Base-by-base conservation (phyloP, 2,888 invertebrate species). In the Nomada lathburiana region DNA sequence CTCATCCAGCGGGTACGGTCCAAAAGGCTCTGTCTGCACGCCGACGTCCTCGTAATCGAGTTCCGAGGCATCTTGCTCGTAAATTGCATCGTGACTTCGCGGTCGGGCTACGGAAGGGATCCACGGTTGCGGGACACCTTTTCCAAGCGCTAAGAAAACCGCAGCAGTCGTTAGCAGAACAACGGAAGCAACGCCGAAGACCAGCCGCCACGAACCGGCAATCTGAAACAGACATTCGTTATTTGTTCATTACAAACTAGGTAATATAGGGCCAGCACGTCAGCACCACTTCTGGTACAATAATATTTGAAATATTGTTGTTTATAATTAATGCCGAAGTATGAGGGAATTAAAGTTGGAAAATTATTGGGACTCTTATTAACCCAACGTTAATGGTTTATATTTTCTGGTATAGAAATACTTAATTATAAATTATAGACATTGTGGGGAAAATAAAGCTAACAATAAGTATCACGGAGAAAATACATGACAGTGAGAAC, bases 51-150 rank as follows among this genome's bases (percentile, higher is more conserved):
- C 94, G 86, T 93, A 93, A 83, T 94, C 94, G 26, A 94, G 91
- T 76, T 94, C 94, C 47, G 92, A 84, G 20, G 86, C 85, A 73
- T 94, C 94, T 74, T 94, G 93, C 76, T 94, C 94, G 78, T 94
- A 94, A 76, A 94, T 93, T 13, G 93, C 93, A 64, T 94, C 94
- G 82, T 93, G 92, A 88, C 93, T 93, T 11, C 93, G 90, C 4
- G 93, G 93, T 70, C 94, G 86, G 7, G 94, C 92, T 0, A 94
- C 94, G 2, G 94, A 94, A 0, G 93, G 93, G 52, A 94, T 95
- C 96, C 96, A 96, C 26, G 95, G 95, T 85, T 96, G 96, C 0
- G 95, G 94, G 5, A 95, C 95, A 3, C 95, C 95, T 85, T 95
- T 95, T 10, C 95, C 95, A 77, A 95, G 94, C 0, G 94, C 94